These are phyloP conservation scores for Acanthornis magna DNA, from an alignment of 2,797 vertebrate genomes.

Conservation along the genomic window DNA sequence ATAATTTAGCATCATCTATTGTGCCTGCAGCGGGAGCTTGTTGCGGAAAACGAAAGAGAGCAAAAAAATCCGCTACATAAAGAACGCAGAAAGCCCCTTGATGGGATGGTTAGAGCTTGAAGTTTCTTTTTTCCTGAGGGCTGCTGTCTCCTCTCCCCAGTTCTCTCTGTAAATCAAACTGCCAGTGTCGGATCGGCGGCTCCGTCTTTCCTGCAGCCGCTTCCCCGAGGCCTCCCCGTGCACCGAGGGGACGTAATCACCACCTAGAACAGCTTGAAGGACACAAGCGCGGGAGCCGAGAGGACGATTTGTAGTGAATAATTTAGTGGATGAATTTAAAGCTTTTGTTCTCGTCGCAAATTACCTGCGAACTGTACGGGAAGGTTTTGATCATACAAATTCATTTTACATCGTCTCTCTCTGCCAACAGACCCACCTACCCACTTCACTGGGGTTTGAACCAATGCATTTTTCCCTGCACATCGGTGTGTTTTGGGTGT, in stretches of 20 bases:
- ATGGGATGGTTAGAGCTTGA: neutral
- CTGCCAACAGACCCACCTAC: constrained; percentile 40
- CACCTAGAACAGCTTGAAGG: constrained; percentile 53
- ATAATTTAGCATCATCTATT: constrained; percentile 52
- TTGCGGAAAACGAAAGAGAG: neutral
- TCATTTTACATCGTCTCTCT: neutral
- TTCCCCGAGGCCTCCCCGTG: neutral
- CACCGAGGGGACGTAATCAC: constrained; percentile 1
- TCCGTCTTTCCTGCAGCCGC: constrained; percentile 15
- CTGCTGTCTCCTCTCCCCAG: neutral
- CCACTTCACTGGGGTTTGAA: neutral
- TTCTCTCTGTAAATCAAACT: constrained; percentile 28
- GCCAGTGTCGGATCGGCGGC: neutral
- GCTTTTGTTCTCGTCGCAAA: constrained; percentile 63
- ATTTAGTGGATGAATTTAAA: constrained; percentile 65
- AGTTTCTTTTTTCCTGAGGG: neutral
- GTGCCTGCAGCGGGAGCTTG: constrained; percentile 16
- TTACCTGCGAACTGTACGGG: constrained; percentile 49
- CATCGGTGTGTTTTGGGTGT: neutral
- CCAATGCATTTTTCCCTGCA: neutral
- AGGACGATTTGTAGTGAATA: constrained; percentile 58
- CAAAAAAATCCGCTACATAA: neutral
- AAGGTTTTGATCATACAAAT: constrained; percentile 56
- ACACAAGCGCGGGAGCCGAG: neutral
- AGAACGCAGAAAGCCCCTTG: constrained; percentile 1